Evolutionary conservation across 2,888 invertebrate species (phyloP).

Genomic region (Anticlea derivata): DNA sequence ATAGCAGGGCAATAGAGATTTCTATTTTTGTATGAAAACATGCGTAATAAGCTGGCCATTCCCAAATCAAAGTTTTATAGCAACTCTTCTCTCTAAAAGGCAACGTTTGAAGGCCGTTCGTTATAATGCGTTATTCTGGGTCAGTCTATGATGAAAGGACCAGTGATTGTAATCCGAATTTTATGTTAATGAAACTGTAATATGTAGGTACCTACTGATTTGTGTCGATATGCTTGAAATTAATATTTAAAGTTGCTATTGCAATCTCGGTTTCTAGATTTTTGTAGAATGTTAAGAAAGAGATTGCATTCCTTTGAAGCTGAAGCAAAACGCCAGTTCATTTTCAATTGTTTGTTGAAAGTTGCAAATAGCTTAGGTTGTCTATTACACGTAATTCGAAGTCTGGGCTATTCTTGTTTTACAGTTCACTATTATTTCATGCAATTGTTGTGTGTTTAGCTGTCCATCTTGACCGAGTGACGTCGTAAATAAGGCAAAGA

Average conservation of each 20-base stretch:
- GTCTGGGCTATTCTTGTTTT: too few relatives aligned
- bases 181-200: slow-evolving; percentile 31
- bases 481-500: too few relatives aligned
- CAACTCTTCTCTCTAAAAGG: background rate
- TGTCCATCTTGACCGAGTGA: too few relatives aligned
- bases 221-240: slow-evolving; percentile 5
- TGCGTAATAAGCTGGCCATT: background rate
- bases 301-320: background rate
- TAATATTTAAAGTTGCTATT: slow-evolving; percentile 12
- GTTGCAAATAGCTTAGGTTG: too few relatives aligned
- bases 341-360: too few relatives aligned
- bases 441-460: too few relatives aligned
- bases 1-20: background rate
- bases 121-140: slow-evolving; percentile 27
- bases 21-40: background rate
- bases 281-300: background rate
- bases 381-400: too few relatives aligned
- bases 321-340: background rate
- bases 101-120: slow-evolving; percentile 10
- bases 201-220: background rate
- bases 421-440: too few relatives aligned
- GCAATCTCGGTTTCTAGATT: background rate
- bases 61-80: background rate
- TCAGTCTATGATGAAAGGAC: slow-evolving; percentile 31
- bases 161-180: slow-evolving; percentile 32